Base-by-base conservation (phyloP, 2,888 invertebrate genomes). In the Ptycholaimellus sp. region DNA sequence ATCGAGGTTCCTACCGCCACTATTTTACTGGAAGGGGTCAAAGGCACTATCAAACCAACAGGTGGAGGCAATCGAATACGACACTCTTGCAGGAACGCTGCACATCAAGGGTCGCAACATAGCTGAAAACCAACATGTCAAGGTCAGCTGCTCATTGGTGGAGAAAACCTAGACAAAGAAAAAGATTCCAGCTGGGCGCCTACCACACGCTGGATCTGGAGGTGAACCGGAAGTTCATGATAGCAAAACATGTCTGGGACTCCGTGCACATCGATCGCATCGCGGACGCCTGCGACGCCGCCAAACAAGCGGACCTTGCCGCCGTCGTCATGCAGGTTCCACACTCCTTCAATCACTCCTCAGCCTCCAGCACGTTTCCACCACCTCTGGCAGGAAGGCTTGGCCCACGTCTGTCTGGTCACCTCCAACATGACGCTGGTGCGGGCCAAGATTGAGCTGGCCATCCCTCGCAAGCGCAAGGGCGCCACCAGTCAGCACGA, bases 201-300 rank as follows among this genome's bases (percentile, higher is more conserved):
- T 96, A 96, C 64, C 96, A 99, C 59, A 99, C 96, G 2, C 62
- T 99, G 48, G 90, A 96, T 62, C 65, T 96, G 48, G 93, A 93
- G 63, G 61, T 82, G 43, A 90, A 96, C 61, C 69, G 87, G 44
- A 87, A 87, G 61, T 93, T 96, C 58, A 72, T 73, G 9, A 39
- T 58, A 18, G 33, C 45, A 29, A 56, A 56, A 33, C 21, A 37
- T 9, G 45, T 46, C 37, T 56, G 57, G 57, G 57, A 56, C 41
- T 36, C 45, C 3, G 49, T 58, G 29, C 53, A 56, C 41, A 23
- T 56, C 30, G 49, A 54, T 36, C 44, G 54, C n/a, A n/a, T n/a
- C n/a, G n/a, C n/a, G n/a, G n/a, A n/a, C n/a, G n/a, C n/a, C n/a
- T n/a, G n/a, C n/a, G n/a, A n/a, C n/a, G n/a, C n/a, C n/a, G n/a